Evolutionary conservation across 2,113 vertebrate species (phyloP), one percentile per base, ranked within the genome.

Genomic region (Lepus europaeus): DNA sequence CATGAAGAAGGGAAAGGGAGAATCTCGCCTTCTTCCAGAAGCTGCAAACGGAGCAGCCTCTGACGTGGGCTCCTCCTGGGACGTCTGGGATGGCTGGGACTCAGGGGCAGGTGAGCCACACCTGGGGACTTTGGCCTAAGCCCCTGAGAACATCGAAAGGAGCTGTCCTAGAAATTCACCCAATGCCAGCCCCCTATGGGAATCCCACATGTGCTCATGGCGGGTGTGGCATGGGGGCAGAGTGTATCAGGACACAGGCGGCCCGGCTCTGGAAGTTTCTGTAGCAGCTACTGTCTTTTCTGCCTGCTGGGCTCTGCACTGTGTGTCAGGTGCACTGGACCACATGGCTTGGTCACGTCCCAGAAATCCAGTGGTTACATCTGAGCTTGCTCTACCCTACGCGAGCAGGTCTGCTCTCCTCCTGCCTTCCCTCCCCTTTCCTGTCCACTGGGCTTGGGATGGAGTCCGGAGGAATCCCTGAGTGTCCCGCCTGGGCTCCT

Each of bases 271-370:
- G 51, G 53, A 31, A 53, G 0, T n/a, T 70, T 89, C 12, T n/a
- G 79, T 10, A 3, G 7, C 2, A 56, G 29, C 10, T 27, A 9
- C 63, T 31, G 3, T 1, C 9, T 39, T 59, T 22, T 25, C 36
- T 51, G 25, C 27, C 11, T 70, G 13, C 8, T 6, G 9, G 19
- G 36, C 14, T 49, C 69, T 13, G 16, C 20, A 1, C 5, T n/a
- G 51, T 3, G 3, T 5, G 11, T 6, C n/a, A 51, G 39, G 1
- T 1, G 11, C 0, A 6, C 36, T 33, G 2, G 23, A 11, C 25
- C 25, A 4, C 4, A 9, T 27, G 10, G 36, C 68, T 64, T 31
- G 76, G 27, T 63, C 69, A 39, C 12, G 61, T 29, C 4, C 64
- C 31, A 33, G 69, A 31, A 80, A 70, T 70, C 51, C 39, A 20